Conservation (phyloP, 2,797 vertebrate species). For the Darevskia nairensis region DNA sequence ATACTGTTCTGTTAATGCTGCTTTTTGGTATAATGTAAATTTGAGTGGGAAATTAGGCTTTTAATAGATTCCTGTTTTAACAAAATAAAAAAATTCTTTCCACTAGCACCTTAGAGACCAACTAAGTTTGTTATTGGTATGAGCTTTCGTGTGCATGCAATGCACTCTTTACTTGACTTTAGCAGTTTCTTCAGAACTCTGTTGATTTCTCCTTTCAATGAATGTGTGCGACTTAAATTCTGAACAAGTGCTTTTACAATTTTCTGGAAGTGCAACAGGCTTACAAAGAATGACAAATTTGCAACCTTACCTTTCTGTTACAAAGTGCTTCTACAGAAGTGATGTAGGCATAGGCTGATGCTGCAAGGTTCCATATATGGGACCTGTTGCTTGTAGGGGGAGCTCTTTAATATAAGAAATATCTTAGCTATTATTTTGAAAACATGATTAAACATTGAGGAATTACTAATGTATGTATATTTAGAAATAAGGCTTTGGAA, state of each 20-base stretch:
- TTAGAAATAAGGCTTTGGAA: conserved; percentile 19
- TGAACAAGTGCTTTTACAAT: neutral
- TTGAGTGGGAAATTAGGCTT: neutral
- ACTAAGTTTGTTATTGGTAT: too few species aligned
- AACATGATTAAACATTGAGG: conserved; percentile 6
- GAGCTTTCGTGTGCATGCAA: too few species aligned
- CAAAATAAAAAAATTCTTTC: too few species aligned
- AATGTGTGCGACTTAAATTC: neutral
- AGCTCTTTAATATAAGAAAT: conserved; percentile 14
- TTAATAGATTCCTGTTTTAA: neutral
- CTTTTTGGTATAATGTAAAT: neutral
- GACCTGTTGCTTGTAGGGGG: neutral
- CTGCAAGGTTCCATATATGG: neutral
- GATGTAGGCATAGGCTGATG: neutral
- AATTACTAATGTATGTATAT: conserved; percentile 41
- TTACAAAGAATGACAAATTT: neutral
- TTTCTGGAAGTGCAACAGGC: neutral
- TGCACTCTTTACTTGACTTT: too few species aligned
- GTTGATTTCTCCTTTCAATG: neutral
- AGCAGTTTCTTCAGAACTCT: neutral
- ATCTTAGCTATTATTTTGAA: neutral
- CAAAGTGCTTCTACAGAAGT: neutral
- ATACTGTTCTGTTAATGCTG: neutral
- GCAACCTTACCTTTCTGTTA: neutral
- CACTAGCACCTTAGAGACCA: too few species aligned